These are phyloP conservation scores for Apamea anceps DNA, from an alignment of 2,888 invertebrate species.

Conservation along the genomic window DNA sequence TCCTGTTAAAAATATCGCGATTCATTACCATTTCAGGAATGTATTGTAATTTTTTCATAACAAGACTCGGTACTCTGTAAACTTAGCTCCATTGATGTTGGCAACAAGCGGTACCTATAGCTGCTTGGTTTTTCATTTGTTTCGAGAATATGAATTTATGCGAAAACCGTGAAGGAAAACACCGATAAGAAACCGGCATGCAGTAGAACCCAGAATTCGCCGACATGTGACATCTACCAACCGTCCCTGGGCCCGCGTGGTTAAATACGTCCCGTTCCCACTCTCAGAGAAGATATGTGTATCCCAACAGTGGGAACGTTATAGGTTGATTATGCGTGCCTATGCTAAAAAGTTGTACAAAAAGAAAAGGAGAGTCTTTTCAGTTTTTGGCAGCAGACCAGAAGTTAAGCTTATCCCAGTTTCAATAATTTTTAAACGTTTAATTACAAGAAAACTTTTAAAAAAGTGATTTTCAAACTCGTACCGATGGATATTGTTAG, in stretches of 20 bases:
- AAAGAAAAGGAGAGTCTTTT: neutral
- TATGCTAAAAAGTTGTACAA: neutral
- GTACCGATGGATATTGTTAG: slow-evolving; percentile 13
- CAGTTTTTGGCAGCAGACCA: neutral
- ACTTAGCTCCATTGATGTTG: slow-evolving; percentile 10
- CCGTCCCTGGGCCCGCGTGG: neutral
- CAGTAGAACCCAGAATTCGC: neutral
- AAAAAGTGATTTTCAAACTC: neutral
- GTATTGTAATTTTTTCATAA: slow-evolving; percentile 37
- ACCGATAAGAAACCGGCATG: neutral
- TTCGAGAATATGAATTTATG: neutral
- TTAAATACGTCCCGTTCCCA: neutral
- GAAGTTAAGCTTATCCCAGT: neutral
- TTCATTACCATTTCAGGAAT: slow-evolving; percentile 63
- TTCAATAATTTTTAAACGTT: neutral
- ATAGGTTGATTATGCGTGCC: no score
- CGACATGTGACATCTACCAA: neutral
- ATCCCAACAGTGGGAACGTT: no score
- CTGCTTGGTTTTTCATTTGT: neutral
- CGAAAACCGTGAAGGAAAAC: neutral
- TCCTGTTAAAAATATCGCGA: slow-evolving; percentile 68
- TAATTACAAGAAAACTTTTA: neutral
- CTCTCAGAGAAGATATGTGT: no score
- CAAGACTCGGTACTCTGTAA: slow-evolving; percentile 12
- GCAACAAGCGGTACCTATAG: neutral